Percentiles rank a stretch among this genome's conserved stretches.
Evolutionary conservation across 2,888 invertebrate genomes (phyloP).

Genomic region (Schizaphis graminum): DNA sequence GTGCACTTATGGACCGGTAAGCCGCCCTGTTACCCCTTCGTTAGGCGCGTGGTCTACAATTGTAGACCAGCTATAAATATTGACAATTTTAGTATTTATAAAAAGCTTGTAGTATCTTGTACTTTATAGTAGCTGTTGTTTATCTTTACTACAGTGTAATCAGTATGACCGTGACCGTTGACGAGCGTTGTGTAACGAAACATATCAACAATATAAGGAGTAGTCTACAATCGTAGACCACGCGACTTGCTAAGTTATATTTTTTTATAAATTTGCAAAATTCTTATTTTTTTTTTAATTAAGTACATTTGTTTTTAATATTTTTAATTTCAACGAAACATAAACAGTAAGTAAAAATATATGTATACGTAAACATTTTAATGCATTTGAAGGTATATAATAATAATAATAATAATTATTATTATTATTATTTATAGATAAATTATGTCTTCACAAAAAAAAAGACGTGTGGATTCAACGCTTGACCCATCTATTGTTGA

Average conservation of each 20-base stretch:
- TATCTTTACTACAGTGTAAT: slow-evolving; percentile 1
- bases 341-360: slow-evolving; percentile 29
- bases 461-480: background rate
- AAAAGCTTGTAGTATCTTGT: too few relatives aligned
- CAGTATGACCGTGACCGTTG: background rate
- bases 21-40: too few relatives aligned
- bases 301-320: background rate
- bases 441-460: background rate
- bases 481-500: slow-evolving; percentile 2
- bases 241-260: background rate
- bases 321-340: slow-evolving; percentile 29
- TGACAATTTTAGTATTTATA: too few relatives aligned
- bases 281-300: slow-evolving; percentile 7
- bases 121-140: too few relatives aligned
- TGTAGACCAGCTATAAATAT: too few relatives aligned
- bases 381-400: background rate
- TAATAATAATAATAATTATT: too few relatives aligned
- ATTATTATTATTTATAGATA: background rate
- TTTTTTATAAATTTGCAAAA: slow-evolving; percentile 21
- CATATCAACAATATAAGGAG: background rate
- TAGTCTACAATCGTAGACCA: background rate
- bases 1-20: too few relatives aligned
- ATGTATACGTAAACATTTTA: background rate
- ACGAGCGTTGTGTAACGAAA: background rate
- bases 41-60: too few relatives aligned